These are phyloP conservation scores for Agelaius tricolor DNA, from an alignment of 2,113 vertebrate genomes.

Conservation along the genomic window DNA sequence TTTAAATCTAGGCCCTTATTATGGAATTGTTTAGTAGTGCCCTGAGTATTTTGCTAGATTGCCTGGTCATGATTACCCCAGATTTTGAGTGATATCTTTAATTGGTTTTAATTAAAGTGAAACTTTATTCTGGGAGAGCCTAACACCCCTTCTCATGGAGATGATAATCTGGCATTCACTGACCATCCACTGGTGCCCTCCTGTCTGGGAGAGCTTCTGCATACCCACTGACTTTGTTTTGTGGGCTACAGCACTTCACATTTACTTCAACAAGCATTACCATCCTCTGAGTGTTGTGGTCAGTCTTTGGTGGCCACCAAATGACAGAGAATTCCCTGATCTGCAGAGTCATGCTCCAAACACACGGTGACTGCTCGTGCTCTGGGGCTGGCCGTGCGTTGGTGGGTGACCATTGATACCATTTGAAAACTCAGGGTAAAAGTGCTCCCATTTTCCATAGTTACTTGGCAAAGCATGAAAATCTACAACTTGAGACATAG, in stretches of 20 bases:
- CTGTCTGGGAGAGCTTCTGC: constrained; percentile 65
- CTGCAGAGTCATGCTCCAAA: background rate
- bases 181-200: constrained; percentile 62
- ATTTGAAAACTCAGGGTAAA: background rate
- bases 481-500: background rate
- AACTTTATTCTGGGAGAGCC: constrained; percentile 63
- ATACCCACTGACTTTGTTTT: constrained; percentile 19
- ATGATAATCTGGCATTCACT: constrained; percentile 61
- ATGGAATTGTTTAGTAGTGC: constrained; percentile 51
- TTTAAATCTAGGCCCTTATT: constrained; percentile 52
- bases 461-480: background rate
- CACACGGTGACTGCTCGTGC: background rate
- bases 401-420: background rate
- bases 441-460: background rate
- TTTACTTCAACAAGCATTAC: background rate
- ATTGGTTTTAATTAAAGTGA: constrained; percentile 62
- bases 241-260: constrained; percentile 20
- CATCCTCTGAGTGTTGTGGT: background rate
- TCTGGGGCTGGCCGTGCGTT: accelerated
- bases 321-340: background rate
- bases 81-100: constrained; percentile 60
- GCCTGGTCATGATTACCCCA: constrained; percentile 39
- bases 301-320: background rate
- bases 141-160: constrained; percentile 40
- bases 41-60: constrained; percentile 42